Conservation (phyloP, 2,113 vertebrate species). For the Eptesicus fuscus region DNA sequence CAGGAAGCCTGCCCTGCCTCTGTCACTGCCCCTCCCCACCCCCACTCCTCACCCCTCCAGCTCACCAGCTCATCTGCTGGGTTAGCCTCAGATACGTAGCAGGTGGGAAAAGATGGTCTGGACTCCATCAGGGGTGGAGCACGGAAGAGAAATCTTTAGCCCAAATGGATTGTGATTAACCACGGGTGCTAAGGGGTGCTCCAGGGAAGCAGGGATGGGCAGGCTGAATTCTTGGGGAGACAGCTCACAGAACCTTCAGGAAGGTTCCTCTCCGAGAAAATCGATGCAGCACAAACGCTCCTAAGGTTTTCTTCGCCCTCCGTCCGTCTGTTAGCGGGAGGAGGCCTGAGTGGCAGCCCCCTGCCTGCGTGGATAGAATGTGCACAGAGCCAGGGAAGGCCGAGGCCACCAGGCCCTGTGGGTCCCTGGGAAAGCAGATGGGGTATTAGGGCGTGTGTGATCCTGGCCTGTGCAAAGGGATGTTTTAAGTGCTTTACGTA, state of each 20-base stretch:
- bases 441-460: no score
- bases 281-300: neutral
- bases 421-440: accelerated
- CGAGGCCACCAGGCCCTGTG: no score
- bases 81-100: neutral
- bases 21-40: accelerated
- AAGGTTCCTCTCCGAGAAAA: neutral
- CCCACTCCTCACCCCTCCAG: neutral
- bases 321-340: neutral
- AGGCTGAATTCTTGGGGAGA: neutral
- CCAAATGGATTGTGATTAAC: neutral
- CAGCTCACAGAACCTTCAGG: constrained; percentile 3
- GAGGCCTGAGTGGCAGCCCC: neutral
- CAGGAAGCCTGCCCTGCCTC: neutral
- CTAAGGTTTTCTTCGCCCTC: neutral
- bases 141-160: neutral
- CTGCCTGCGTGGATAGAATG: neutral
- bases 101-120: neutral
- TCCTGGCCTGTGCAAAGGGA: no score
- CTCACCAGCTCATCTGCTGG: neutral
- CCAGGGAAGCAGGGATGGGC: neutral
- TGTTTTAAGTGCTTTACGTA: no score
- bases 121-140: neutral
- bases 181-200: accelerated
- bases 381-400: neutral